These are phyloP conservation scores for Trichopoda pennipes DNA, from an alignment of 2,888 invertebrate species.

Conservation along the genomic window DNA sequence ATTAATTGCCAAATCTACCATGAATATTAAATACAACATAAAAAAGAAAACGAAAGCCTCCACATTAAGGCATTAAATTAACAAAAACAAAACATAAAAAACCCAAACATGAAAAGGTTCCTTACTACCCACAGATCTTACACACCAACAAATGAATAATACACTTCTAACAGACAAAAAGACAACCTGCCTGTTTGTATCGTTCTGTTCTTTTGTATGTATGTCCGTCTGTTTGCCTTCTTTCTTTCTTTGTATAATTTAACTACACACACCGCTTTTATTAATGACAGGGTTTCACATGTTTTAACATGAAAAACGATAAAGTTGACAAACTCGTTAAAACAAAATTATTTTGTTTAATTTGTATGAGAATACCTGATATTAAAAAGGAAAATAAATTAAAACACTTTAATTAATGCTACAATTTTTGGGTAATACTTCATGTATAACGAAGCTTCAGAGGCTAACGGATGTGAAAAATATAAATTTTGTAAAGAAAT, in stretches of 20 bases:
- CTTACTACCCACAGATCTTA: constrained; percentile 50
- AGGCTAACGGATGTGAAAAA: background rate
- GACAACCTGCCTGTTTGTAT: constrained; percentile 9
- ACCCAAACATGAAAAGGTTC: constrained; percentile 48
- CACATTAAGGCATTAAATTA: background rate
- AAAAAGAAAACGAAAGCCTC: background rate
- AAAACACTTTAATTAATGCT: constrained; percentile 38
- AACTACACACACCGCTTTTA: constrained; percentile 51
- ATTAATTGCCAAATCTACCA: constrained; percentile 66
- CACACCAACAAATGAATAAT: background rate
- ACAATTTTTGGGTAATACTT: constrained; percentile 31
- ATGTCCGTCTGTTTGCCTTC: constrained; percentile 1
- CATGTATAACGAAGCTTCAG: background rate
- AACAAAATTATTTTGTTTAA: constrained; percentile 62
- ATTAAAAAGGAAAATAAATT: constrained; percentile 39
- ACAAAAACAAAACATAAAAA: constrained; percentile 24
- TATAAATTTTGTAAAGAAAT: constrained; percentile 21
- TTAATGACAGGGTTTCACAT: constrained; percentile 66
- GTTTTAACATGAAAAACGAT: constrained; percentile 66
- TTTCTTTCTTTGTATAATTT: constrained; percentile 31
- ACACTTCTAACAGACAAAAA: constrained; percentile 20
- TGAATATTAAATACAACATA: constrained; percentile 62
- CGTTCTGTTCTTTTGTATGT: constrained; percentile 29
- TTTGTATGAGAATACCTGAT: constrained; percentile 42
- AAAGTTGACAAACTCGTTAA: constrained; percentile 69